Percentiles rank a stretch among this genome's conserved stretches.
Evolutionary conservation across 2,113 vertebrate genomes (phyloP).

Genomic region (Phaethornis superciliosus): DNA sequence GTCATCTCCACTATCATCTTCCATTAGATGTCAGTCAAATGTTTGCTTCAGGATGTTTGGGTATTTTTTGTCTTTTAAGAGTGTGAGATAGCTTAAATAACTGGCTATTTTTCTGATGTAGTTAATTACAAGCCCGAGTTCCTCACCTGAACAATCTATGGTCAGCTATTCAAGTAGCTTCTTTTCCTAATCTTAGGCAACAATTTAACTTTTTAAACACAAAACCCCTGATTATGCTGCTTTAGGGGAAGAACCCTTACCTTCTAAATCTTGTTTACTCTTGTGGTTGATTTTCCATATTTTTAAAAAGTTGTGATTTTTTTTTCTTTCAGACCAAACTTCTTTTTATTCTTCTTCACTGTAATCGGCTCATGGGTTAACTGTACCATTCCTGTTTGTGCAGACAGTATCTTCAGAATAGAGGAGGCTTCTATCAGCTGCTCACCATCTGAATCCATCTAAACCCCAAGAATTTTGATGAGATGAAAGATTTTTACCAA

Average conservation of each 20-base stretch:
- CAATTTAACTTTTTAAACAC: not conserved
- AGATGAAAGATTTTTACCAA: not conserved
- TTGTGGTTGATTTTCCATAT: not conserved
- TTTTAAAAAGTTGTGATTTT: not conserved
- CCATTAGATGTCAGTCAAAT: not conserved
- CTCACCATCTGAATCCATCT: not conserved
- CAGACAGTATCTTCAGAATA: not conserved
- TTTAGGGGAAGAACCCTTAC: not conserved
- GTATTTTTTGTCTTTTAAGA: not conserved
- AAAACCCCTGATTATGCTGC: not conserved
- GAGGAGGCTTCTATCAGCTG: not conserved
- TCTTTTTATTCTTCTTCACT: not conserved
- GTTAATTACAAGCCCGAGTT: not conserved
- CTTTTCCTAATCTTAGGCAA: not conserved
- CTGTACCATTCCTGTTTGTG: not conserved
- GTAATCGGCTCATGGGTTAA: not conserved
- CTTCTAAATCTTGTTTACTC: not conserved
- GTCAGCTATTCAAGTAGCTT: not conserved
- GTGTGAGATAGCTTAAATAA: not conserved
- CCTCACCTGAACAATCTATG: not conserved
- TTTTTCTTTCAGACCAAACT: not conserved
- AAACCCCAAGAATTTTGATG: not conserved
- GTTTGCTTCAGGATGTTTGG: not conserved
- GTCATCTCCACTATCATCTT: not conserved
- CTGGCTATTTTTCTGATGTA: not conserved